Evolutionary conservation across 2,888 invertebrate genomes (phyloP).

Genomic region (Cephus nigrinus): DNA sequence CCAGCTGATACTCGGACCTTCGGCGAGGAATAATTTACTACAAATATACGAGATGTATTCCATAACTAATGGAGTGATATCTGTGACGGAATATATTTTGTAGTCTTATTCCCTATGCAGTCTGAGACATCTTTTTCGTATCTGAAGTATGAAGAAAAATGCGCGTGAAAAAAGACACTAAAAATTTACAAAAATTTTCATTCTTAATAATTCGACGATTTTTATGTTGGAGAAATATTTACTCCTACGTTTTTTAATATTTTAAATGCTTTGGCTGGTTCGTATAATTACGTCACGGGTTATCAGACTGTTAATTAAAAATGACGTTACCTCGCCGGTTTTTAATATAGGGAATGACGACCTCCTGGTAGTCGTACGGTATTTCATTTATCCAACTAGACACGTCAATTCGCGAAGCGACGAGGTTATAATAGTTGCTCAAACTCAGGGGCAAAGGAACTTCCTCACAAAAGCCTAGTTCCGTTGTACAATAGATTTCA

Average conservation of each 20-base stretch:
- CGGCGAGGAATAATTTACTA: neutral
- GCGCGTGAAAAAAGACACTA: too few relatives aligned
- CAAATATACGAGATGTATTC: neutral
- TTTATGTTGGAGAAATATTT: neutral
- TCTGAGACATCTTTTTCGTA: neutral
- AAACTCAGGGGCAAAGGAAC: slow-evolving; percentile 26
- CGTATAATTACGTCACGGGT: neutral
- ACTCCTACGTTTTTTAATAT: neutral
- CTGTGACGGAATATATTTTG: neutral
- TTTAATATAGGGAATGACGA: neutral
- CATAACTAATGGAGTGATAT: neutral
- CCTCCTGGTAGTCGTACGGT: neutral
- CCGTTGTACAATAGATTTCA: slow-evolving; percentile 47
- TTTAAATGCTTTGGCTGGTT: neutral
- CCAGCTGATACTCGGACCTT: slow-evolving; percentile 1
- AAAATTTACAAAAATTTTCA: too few relatives aligned
- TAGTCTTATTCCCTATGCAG: neutral
- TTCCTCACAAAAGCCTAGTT: slow-evolving; percentile 48
- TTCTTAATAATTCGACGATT: too few relatives aligned
- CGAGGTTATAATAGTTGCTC: neutral
- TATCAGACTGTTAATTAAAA: neutral
- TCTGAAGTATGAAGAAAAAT: neutral
- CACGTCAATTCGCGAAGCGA: neutral
- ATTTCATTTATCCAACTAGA: neutral
- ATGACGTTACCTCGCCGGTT: neutral